Evolutionary conservation across 2,113 vertebrate genomes (phyloP).

Genomic region (Chloebia gouldiae): DNA sequence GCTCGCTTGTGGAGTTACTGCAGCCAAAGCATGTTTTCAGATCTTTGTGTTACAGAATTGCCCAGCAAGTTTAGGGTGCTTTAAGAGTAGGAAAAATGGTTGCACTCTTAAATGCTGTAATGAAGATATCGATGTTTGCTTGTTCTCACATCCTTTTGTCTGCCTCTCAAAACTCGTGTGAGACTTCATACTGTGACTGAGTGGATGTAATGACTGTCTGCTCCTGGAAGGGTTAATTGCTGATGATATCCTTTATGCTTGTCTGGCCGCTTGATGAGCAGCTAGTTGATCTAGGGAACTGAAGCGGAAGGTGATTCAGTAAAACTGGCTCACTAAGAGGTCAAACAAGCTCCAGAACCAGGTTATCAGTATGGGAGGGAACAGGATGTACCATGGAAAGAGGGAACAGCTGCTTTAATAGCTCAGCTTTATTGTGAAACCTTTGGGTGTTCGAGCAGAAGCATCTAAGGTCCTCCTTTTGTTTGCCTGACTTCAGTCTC

Average conservation of each 20-base stretch:
- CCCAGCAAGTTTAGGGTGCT: neutral
- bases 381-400: neutral
- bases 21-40: neutral
- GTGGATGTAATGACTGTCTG: neutral
- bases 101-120: neutral
- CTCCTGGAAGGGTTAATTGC: slow-evolving; percentile 13
- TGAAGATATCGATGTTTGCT: neutral
- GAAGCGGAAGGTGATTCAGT: neutral
- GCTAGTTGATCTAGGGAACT: neutral
- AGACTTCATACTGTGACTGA: neutral
- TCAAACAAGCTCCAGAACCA: neutral
- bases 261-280: neutral
- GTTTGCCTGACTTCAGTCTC: neutral
- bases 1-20: neutral
- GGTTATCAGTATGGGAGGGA: neutral
- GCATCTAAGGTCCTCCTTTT: neutral
- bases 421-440: slow-evolving; percentile 7
- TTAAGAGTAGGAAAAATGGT: neutral
- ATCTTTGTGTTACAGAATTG: neutral
- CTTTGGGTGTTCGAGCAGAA: neutral
- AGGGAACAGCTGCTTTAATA: neutral
- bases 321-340: neutral
- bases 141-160: neutral
- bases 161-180: neutral
- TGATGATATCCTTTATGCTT: neutral